phyloP scores from a whole-genome alignment of 2,113 vertebrate species.

The Spilogale gracilis region DNA sequence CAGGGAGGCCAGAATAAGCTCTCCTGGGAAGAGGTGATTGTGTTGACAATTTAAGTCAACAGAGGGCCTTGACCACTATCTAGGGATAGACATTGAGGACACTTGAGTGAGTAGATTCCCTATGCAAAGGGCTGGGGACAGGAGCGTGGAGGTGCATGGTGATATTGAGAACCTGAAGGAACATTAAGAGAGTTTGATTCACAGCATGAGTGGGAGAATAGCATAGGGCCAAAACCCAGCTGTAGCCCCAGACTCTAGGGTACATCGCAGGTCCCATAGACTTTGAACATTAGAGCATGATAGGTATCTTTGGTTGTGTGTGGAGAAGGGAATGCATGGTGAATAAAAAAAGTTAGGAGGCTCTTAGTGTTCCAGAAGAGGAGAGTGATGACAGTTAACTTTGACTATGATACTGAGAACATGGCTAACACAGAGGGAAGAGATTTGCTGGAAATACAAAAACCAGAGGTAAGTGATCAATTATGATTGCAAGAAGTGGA shows the following conservation, averaged over 20 bases:
- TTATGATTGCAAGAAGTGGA: neutral
- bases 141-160: accelerated
- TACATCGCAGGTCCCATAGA: neutral
- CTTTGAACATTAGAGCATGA: neutral
- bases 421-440: neutral
- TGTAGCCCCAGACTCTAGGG: neutral
- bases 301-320: neutral
- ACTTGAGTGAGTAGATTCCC: neutral
- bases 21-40: neutral
- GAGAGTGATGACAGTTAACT: neutral
- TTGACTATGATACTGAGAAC: neutral
- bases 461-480: neutral
- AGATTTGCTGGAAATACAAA: neutral
- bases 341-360: neutral
- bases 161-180: neutral
- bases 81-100: neutral
- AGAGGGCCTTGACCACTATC: no score
- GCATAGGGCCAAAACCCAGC: neutral
- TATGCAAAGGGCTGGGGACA: neutral
- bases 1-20: neutral
- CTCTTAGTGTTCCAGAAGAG: neutral
- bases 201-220: neutral
- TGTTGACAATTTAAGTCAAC: neutral
- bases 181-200: neutral
- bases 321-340: neutral